Percentiles rank a stretch among this genome's conserved stretches.
Conservation (phyloP, 2,888 invertebrate species). For the Lamproptera curius region DNA sequence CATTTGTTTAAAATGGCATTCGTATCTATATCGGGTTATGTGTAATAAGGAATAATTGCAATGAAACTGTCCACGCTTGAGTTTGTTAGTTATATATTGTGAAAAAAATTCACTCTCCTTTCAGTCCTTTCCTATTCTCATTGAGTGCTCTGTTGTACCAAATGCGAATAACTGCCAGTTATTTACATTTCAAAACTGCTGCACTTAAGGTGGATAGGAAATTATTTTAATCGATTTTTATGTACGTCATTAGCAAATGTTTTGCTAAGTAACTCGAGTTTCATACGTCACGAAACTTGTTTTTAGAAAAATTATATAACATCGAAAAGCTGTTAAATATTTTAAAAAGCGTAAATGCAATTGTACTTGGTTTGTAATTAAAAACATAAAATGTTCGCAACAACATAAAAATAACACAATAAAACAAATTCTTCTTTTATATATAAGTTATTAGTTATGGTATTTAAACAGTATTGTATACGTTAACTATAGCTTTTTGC, state of each 20-base stretch:
- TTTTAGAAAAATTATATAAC: too few species aligned
- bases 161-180: slow-evolving; percentile 71
- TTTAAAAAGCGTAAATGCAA: too few species aligned
- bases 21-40: slow-evolving; percentile 16
- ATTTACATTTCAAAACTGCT: slow-evolving; percentile 66
- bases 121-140: slow-evolving; percentile 50
- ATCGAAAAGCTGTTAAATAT: too few species aligned
- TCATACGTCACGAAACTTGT: neutral
- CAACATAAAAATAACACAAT: too few species aligned
- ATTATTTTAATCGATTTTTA: slow-evolving; percentile 21
- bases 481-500: too few species aligned
- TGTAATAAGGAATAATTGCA: slow-evolving; percentile 5
- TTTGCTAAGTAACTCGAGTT: neutral
- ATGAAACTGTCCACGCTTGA: slow-evolving; percentile 17
- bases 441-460: too few species aligned
- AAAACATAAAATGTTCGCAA: too few species aligned
- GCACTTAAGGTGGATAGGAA: slow-evolving; percentile 74
- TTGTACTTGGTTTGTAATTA: too few species aligned
- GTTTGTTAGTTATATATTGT: slow-evolving; percentile 24
- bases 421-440: too few species aligned
- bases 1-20: slow-evolving; percentile 21
- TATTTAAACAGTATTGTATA: too few species aligned
- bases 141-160: slow-evolving; percentile 69
- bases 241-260: slow-evolving; percentile 15
- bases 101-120: slow-evolving; percentile 26